Evolutionary conservation across 1,140 invertebrate species (phyloP).

Genomic region (Lerema accius): DNA sequence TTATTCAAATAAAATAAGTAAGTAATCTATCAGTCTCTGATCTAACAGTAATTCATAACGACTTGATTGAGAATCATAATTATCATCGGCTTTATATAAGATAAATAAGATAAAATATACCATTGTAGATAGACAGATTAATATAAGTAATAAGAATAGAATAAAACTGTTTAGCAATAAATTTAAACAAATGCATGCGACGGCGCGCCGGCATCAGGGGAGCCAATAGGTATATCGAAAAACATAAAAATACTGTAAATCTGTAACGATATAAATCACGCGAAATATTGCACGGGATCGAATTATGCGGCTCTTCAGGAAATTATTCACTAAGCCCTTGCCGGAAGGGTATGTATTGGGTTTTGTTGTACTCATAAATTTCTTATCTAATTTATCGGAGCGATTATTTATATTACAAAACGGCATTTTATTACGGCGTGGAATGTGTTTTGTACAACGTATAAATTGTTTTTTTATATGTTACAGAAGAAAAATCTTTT

Average conservation of each 20-base stretch:
- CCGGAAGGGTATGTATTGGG: slow-evolving; percentile 29
- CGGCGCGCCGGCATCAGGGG: too few species aligned
- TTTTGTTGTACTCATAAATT: slow-evolving; percentile 18
- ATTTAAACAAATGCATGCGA: too few species aligned
- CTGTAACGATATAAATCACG: slow-evolving; percentile 47
- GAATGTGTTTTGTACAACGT: background rate
- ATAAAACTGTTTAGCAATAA: too few species aligned
- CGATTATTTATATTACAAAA: slow-evolving; percentile 10
- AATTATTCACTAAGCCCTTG: slow-evolving; percentile 47
- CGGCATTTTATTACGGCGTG: background rate
- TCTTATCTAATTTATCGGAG: slow-evolving; percentile 21
- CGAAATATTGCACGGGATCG: slow-evolving; percentile 57
- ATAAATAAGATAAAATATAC: too few species aligned
- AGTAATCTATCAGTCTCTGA: too few species aligned
- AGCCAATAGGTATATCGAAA: slow-evolving; percentile 21
- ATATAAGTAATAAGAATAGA: too few species aligned
- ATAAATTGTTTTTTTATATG: background rate
- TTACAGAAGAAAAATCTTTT: too few species aligned
- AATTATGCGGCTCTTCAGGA: slow-evolving; percentile 45
- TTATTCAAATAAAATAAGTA: too few species aligned
- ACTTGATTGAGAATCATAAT: too few species aligned
- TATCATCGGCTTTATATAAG: too few species aligned
- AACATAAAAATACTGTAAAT: slow-evolving; percentile 36
- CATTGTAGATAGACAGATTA: too few species aligned
- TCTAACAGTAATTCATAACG: too few species aligned